Evolutionary conservation across 2,888 invertebrate species (phyloP).

Genomic region (Hirtodrosophila trivittata): DNA sequence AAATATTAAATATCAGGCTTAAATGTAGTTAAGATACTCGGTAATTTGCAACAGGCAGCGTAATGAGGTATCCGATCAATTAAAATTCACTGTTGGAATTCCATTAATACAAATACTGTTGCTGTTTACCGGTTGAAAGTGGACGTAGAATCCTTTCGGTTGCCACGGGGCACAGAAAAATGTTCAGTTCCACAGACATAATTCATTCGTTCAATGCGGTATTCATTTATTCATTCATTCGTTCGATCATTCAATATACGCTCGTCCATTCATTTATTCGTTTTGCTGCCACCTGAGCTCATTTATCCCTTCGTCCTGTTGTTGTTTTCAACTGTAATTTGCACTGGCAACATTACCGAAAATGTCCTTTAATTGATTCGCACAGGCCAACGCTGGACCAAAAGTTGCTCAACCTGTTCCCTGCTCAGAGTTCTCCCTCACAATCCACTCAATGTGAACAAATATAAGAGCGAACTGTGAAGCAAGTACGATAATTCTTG

Average conservation of each 20-base stretch:
- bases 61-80: no score
- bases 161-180: not conserved
- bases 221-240: slow-evolving; percentile 43
- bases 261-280: slow-evolving; percentile 25
- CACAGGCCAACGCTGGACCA: slow-evolving; percentile 13
- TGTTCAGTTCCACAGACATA: slow-evolving; percentile 21
- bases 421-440: no score
- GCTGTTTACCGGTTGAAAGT: no score
- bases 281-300: slow-evolving; percentile 27
- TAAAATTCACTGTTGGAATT: no score
- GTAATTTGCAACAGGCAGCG: no score
- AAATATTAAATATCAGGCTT: no score
- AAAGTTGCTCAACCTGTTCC: no score
- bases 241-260: slow-evolving; percentile 10
- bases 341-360: slow-evolving; percentile 54
- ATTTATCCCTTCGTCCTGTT: slow-evolving; percentile 41
- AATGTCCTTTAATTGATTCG: slow-evolving; percentile 68
- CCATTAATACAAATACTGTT: no score
- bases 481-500: slow-evolving; percentile 29
- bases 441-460: slow-evolving; percentile 9
- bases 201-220: slow-evolving; percentile 46
- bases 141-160: not conserved
- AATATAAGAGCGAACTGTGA: slow-evolving; percentile 24
- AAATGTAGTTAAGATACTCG: no score
- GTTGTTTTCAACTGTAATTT: slow-evolving; percentile 53